These are phyloP conservation scores for Xestia sexstrigata DNA, from an alignment of 2,888 invertebrate species.

Conservation along the genomic window DNA sequence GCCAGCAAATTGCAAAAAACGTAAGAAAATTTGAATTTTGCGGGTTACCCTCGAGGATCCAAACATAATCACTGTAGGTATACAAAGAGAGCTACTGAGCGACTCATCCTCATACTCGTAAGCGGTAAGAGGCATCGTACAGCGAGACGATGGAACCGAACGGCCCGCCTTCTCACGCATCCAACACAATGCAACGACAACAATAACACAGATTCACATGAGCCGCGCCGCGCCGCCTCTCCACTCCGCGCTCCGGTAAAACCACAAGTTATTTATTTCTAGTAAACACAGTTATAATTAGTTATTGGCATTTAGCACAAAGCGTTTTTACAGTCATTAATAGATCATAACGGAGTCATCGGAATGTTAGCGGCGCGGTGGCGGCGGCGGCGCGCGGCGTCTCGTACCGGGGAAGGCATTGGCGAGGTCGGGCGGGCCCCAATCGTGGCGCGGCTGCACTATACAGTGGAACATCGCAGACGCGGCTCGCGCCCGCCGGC, in stretches of 20 bases:
- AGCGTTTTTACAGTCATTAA: slow-evolving; percentile 69
- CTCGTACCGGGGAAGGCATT: slow-evolving; percentile 94
- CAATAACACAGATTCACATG: slow-evolving; percentile 54
- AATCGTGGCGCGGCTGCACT: slow-evolving; percentile 94
- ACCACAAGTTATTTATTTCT: slow-evolving; percentile 62
- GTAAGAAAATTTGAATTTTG: too few species aligned
- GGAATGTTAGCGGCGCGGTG: slow-evolving; percentile 22
- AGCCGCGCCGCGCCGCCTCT: slow-evolving; percentile 28
- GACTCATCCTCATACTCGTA: not conserved
- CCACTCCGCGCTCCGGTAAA: slow-evolving; percentile 51
- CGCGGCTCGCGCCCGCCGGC: slow-evolving; percentile 71
- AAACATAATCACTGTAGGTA: slow-evolving; percentile 6
- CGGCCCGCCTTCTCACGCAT: slow-evolving; percentile 30
- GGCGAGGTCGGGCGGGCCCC: slow-evolving; percentile 93
- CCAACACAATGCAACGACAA: slow-evolving; percentile 48
- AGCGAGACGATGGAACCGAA: not conserved
- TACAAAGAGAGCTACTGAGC: not conserved
- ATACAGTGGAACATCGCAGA: slow-evolving; percentile 94
- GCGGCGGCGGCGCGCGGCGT: slow-evolving; percentile 9
- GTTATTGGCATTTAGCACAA: slow-evolving; percentile 74
- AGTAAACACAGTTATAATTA: slow-evolving; percentile 75
- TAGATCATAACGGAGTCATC: slow-evolving; percentile 67
- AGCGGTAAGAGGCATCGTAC: not conserved
- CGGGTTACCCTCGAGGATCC: too few species aligned
- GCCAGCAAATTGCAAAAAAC: too few species aligned